These are phyloP conservation scores for Peribatodes rhomboidaria DNA, from an alignment of 2,888 invertebrate species.

Conservation along the genomic window DNA sequence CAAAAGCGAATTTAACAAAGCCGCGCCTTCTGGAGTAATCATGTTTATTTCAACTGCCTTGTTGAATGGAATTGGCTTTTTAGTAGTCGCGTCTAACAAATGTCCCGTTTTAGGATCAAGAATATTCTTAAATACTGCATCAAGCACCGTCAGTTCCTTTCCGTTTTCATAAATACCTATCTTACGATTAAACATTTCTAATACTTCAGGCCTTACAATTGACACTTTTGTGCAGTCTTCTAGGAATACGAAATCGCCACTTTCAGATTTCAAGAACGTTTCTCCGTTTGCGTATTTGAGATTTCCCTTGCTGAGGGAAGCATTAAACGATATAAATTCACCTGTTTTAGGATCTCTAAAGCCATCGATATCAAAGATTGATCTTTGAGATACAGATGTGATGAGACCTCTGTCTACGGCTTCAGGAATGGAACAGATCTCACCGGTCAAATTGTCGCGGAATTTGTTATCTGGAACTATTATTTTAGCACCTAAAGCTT, in stretches of 20 bases:
- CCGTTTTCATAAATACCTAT: conserved; percentile 93
- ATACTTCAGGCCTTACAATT: conserved; percentile 93
- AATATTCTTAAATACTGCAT: conserved; percentile 94
- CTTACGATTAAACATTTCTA: conserved; percentile 93
- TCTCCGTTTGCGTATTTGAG: conserved; percentile 91
- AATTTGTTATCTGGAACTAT: conserved; percentile 91
- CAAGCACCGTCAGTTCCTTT: conserved; percentile 93
- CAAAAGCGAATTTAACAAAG: conserved; percentile 93
- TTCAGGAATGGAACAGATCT: conserved; percentile 92
- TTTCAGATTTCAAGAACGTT: conserved; percentile 91
- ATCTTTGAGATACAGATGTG: conserved; percentile 94
- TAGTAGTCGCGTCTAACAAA: conserved; percentile 91
- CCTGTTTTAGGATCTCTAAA: conserved; percentile 93
- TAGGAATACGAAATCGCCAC: conserved; percentile 91
- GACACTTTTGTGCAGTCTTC: conserved; percentile 93
- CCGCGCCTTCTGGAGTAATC: conserved; percentile 95
- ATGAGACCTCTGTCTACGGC: conserved; percentile 96
- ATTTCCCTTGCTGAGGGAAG: conserved; percentile 91
- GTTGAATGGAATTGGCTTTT: conserved; percentile 92
- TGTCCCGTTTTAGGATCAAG: conserved; percentile 96
- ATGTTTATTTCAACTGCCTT: conserved; percentile 94
- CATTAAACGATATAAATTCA: conserved; percentile 94
- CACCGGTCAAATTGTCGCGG: conserved; percentile 90
- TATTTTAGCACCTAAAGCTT: conserved; percentile 93
- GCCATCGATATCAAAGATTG: conserved; percentile 97